Evolutionary conservation across 2,113 vertebrate species (phyloP).

Genomic region (Andinoacara biseriatus): DNA sequence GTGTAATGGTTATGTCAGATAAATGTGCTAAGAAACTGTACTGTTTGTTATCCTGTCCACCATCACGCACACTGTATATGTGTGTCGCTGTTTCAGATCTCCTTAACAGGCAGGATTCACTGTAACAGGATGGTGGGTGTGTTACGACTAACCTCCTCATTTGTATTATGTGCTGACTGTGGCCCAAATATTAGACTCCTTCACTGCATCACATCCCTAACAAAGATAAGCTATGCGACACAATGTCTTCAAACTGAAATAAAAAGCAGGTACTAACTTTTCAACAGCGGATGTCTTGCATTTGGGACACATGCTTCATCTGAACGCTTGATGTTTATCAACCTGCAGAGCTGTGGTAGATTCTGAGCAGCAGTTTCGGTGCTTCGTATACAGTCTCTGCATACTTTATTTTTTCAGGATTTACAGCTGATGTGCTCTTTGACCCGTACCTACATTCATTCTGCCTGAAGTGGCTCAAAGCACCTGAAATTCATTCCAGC

Average conservation of each 20-base stretch:
- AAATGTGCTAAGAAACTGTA: slow-evolving; percentile 38
- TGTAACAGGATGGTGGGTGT: slow-evolving; percentile 81
- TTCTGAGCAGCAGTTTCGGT: slow-evolving; percentile 33
- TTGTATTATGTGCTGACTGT: slow-evolving; percentile 43
- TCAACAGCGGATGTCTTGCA: slow-evolving; percentile 32
- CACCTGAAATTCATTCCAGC: not conserved
- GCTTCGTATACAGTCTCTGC: not conserved
- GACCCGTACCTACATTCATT: not conserved
- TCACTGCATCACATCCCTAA: not conserved
- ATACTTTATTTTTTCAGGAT: not conserved
- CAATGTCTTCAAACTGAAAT: not conserved
- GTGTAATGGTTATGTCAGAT: slow-evolving; percentile 38
- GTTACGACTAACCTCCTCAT: slow-evolving; percentile 58
- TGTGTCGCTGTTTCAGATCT: slow-evolving; percentile 76
- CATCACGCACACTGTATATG: slow-evolving; percentile 62
- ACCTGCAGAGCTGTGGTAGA: slow-evolving; percentile 43
- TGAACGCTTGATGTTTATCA: slow-evolving; percentile 21
- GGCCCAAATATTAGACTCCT: slow-evolving; percentile 61
- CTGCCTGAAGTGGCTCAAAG: not conserved
- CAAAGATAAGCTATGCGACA: not conserved
- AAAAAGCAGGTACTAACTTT: not conserved
- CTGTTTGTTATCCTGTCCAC: slow-evolving; percentile 56
- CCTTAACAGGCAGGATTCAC: slow-evolving; percentile 79
- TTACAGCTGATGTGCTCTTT: not conserved
- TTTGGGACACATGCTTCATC: slow-evolving; percentile 58